Percentiles rank a stretch among this genome's conserved stretches.
phyloP scores from a whole-genome alignment of 2,888 invertebrate genomes.

The Embidobia sp. region DNA sequence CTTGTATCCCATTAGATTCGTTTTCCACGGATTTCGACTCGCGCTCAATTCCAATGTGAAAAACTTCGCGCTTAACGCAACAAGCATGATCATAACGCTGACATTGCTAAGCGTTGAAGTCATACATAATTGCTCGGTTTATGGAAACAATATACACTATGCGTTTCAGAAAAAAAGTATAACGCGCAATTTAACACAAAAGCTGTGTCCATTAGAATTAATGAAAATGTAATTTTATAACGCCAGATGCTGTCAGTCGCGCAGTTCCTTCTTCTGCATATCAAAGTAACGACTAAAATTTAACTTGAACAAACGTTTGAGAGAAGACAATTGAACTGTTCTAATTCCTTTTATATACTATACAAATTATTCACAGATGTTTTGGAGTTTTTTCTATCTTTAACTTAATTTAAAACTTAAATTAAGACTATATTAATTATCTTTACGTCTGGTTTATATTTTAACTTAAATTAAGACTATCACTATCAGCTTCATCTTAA shows the following conservation, averaged over 20 bases:
- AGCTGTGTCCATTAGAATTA: background rate
- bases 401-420: no score
- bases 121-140: slow-evolving; percentile 55
- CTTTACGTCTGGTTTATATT: no score
- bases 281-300: background rate
- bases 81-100: slow-evolving; percentile 37
- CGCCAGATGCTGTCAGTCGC: background rate
- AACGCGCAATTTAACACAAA: slow-evolving; percentile 28
- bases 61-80: slow-evolving; percentile 31
- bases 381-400: no score
- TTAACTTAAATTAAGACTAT: no score
- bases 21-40: slow-evolving; percentile 35
- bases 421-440: no score
- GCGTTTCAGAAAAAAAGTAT: slow-evolving; percentile 24
- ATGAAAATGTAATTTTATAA: slow-evolving; percentile 29
- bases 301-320: no score
- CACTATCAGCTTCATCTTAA: no score
- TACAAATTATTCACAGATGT: no score
- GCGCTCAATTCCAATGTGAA: slow-evolving; percentile 15
- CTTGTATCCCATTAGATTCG: no score
- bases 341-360: no score
- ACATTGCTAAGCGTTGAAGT: slow-evolving; percentile 54
- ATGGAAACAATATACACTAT: slow-evolving; percentile 38
- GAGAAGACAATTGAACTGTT: no score
- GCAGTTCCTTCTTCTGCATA: no score